These are phyloP conservation scores for Dipodomys stephensi DNA, from an alignment of 2,113 vertebrate species.

Conservation along the genomic window DNA sequence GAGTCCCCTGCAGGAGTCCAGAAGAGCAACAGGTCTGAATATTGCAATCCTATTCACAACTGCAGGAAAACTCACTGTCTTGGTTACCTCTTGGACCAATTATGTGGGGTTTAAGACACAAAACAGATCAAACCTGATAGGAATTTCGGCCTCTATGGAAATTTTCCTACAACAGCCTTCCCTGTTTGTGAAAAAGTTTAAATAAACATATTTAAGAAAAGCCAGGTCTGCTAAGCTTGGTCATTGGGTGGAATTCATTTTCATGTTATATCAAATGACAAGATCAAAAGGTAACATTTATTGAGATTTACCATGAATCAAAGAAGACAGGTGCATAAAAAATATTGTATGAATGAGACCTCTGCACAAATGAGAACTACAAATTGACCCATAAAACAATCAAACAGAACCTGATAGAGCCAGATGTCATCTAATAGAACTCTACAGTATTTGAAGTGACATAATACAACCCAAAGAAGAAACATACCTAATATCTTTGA, in stretches of 20 bases:
- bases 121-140: slow-evolving; percentile 13
- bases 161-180: slow-evolving; percentile 20
- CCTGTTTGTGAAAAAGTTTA: slow-evolving; percentile 42
- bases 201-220: slow-evolving; percentile 52
- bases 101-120: slow-evolving; percentile 20
- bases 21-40: background rate
- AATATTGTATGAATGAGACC: background rate
- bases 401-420: background rate
- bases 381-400: background rate
- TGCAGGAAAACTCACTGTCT: background rate
- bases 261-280: slow-evolving; percentile 26
- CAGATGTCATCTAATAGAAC: background rate
- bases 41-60: background rate
- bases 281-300: slow-evolving; percentile 20
- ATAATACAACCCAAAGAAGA: background rate
- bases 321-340: background rate
- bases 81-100: background rate
- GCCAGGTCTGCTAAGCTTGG: background rate
- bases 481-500: background rate
- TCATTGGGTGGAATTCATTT: slow-evolving; percentile 21
- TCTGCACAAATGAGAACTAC: background rate
- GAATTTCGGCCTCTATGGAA: slow-evolving; percentile 11
- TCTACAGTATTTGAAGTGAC: background rate
- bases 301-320: slow-evolving; percentile 8
- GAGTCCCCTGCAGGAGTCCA: background rate